Evolutionary conservation across 2,888 invertebrate species (phyloP).

Genomic region (Drosophila ezoana): DNA sequence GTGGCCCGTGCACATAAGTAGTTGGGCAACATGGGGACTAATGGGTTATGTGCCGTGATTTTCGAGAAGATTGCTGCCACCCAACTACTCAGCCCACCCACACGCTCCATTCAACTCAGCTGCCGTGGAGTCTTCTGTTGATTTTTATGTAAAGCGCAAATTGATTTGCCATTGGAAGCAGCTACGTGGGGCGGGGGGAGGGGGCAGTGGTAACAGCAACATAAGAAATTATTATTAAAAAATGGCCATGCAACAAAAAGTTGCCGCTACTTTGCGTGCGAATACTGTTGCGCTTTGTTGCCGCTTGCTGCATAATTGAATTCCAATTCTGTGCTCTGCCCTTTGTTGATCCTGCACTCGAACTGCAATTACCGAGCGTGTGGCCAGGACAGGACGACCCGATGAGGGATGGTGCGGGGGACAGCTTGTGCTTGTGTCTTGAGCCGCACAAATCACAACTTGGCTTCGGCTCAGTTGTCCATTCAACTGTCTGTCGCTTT

Average conservation of each 20-base stretch:
- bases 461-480: conserved; percentile 5
- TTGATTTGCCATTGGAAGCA: conserved; percentile 70
- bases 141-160: conserved; percentile 74
- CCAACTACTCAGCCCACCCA: neutral
- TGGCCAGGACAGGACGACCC: neutral
- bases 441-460: conserved; percentile 42
- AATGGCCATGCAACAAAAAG: conserved; percentile 34
- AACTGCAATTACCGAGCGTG: conserved; percentile 14
- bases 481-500: conserved; percentile 14
- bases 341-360: conserved; percentile 9
- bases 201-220: conserved; percentile 22
- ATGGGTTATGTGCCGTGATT: conserved; percentile 78
- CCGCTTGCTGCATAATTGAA: conserved; percentile 46
- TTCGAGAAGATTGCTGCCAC: conserved; percentile 47
- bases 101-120: conserved; percentile 16
- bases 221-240: conserved; percentile 43
- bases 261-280: conserved; percentile 3
- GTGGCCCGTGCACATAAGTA: conserved; percentile 33
- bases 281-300: conserved; percentile 25
- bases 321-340: conserved; percentile 26
- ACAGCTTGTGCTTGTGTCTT: conserved; percentile 5
- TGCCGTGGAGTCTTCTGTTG: conserved; percentile 58
- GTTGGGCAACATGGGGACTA: conserved; percentile 66
- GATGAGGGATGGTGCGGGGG: neutral
- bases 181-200: neutral